Evolutionary conservation across 2,888 invertebrate species (phyloP), one percentile per base, ranked within the genome.

Genomic region (Polia nebulosa): DNA sequence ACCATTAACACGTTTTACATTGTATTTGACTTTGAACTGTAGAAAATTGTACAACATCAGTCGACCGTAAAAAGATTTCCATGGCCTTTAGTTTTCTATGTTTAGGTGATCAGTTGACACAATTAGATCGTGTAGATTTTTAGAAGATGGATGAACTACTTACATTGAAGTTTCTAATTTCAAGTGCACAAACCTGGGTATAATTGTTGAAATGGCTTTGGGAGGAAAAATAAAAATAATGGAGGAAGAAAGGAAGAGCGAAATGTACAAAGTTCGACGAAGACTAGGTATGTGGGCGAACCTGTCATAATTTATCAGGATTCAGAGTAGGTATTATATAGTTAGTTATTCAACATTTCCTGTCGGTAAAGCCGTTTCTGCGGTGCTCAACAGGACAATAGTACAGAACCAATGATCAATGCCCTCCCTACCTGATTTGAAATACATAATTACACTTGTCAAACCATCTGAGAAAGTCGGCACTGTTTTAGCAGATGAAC

Each of bases 11-110:
- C 56, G 47, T 63, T 60, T 17, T 57, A 74, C 75, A 75, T 75
- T 68, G 80, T 68, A 75, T 79, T 47, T 79, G 64, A 58, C 80
- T 80, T 79, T 72, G 65, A 78, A 79, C 69, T 74, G 36, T 73
- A 45, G 61, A 69, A 68, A 57, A 70, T 22, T 34, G 62, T 59
- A 47, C 51, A 65, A 57, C 29, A 62, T 71, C 68, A 78, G 27
- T 49, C 58, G 58, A 63, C 55, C 72, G 71, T 75, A 60, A 69
- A 76, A 70, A 70, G 69, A 66, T 72, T 51, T 64, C 69, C 70
- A 53, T 81, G 83, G 72, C 75, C 81, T 72, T 78, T 62, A 34
- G 20, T 68, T 69, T 72, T 76, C 65, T 57, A 52, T 69, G 47
- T 73, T 73, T 67, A 66, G 59, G 62, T 57, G 55, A 77, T 68